Percentiles rank a stretch among this genome's conserved stretches.
Conservation (phyloP, 2,888 invertebrate species). For the Lingula anatina region DNA sequence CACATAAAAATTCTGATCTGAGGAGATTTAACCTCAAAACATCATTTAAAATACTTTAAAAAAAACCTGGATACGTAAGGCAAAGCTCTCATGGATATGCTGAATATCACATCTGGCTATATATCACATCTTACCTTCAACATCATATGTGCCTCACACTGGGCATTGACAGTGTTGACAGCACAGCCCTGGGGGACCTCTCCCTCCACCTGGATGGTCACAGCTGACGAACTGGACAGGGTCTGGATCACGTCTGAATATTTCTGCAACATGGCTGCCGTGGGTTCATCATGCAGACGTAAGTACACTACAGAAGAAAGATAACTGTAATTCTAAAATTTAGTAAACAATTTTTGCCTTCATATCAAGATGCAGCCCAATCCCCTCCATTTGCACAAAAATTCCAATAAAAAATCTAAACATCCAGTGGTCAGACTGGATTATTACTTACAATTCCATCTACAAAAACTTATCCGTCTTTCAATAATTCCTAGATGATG, state of each 20-base stretch:
- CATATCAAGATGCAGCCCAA: too few relatives aligned
- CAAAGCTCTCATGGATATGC: neutral
- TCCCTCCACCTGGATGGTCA: slow-evolving; percentile 26
- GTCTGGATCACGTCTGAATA: slow-evolving; percentile 43
- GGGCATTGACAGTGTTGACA: slow-evolving; percentile 80
- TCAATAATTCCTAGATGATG: too few relatives aligned
- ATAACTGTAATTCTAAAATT: too few relatives aligned
- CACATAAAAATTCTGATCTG: too few relatives aligned
- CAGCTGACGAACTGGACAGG: slow-evolving; percentile 36
- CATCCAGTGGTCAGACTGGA: too few relatives aligned
- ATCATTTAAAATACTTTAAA: neutral
- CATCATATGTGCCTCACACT: slow-evolving; percentile 81
- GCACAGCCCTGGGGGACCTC: slow-evolving; percentile 60
- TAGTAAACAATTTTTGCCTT: too few relatives aligned
- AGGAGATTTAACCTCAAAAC: neutral
- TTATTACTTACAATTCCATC: too few relatives aligned
- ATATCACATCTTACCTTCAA: slow-evolving; percentile 66
- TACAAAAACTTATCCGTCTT: too few relatives aligned
- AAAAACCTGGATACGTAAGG: neutral
- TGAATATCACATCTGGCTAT: neutral
- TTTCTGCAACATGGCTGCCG: slow-evolving; percentile 30
- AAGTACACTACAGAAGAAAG: too few relatives aligned
- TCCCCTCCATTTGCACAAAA: too few relatives aligned
- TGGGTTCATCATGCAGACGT: slow-evolving; percentile 60
- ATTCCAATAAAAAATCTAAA: too few relatives aligned